These are phyloP conservation scores for Decapterus maruadsi DNA, from an alignment of 2,797 vertebrate genomes.

Conservation along the genomic window DNA sequence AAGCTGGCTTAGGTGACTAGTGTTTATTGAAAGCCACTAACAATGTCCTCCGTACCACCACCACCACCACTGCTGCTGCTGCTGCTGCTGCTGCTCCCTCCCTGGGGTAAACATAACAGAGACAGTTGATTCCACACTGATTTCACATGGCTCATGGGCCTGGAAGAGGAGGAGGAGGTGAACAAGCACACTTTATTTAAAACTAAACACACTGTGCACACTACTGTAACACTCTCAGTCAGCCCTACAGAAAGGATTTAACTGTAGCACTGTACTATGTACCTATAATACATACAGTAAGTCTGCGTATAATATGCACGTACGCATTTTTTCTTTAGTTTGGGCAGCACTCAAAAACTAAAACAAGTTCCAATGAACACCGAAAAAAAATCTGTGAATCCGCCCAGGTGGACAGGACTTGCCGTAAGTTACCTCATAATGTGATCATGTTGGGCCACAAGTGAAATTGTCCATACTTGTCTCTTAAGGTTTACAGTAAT, in stretches of 20 bases:
- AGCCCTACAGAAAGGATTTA: not conserved
- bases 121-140: conserved; percentile 62
- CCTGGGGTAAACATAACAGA: conserved; percentile 68
- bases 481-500: conserved; percentile 67
- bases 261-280: conserved; percentile 9
- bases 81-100: conserved; percentile 45
- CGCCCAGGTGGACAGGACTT: conserved; percentile 38
- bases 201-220: conserved; percentile 22
- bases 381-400: conserved; percentile 37
- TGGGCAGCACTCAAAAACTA: conserved; percentile 12
- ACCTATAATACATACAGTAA: not conserved
- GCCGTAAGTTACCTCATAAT: conserved; percentile 26
- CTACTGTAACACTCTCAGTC: not conserved
- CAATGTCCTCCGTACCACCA: conserved; percentile 39
- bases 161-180: conserved; percentile 34
- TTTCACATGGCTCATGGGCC: conserved; percentile 49
- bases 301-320: too few relatives aligned
- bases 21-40: conserved; percentile 48
- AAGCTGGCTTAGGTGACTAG: conserved; percentile 9
- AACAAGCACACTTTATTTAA: conserved; percentile 34
- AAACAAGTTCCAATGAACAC: conserved; percentile 33
- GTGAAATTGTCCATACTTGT: conserved; percentile 60
- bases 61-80: conserved; percentile 2
- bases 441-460: conserved; percentile 48
- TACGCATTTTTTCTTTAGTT: not conserved